Evolutionary conservation across 2,888 invertebrate species (phyloP).

Genomic region (Linnaemya vulpina): DNA sequence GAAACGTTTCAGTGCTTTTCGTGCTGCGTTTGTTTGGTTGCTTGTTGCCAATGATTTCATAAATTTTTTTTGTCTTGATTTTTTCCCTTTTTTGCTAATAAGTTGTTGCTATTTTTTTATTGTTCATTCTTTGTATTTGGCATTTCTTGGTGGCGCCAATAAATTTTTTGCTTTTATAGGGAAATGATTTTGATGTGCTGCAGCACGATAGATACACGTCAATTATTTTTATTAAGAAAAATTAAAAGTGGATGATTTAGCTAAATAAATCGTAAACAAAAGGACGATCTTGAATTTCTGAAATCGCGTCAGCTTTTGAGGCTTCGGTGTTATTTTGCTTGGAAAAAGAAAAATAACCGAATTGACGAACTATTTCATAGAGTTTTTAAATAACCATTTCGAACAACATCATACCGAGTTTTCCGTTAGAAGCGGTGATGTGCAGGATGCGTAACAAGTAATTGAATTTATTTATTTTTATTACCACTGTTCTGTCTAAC

Average conservation of each 20-base stretch:
- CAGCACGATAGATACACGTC: conserved; percentile 58
- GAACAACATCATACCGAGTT: too few species aligned
- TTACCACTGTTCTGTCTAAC: too few species aligned
- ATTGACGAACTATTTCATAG: too few species aligned
- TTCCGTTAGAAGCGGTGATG: too few species aligned
- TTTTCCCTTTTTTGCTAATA: conserved; percentile 8
- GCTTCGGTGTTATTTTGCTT: too few species aligned
- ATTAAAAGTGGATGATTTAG: background rate
- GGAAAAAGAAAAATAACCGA: too few species aligned
- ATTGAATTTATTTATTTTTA: too few species aligned
- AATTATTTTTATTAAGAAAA: conserved; percentile 38
- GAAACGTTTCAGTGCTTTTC: background rate
- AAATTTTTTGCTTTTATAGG: conserved; percentile 27
- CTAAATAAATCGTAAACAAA: too few species aligned
- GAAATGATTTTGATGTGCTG: conserved; percentile 43
- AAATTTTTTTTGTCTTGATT: conserved; percentile 20
- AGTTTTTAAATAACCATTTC: too few species aligned
- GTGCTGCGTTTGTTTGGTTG: background rate
- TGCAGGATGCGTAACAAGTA: too few species aligned
- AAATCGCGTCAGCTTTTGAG: too few species aligned
- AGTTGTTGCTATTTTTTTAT: conserved; percentile 57
- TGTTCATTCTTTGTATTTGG: conserved; percentile 28
- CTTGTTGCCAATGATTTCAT: conserved; percentile 5
- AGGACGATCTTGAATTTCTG: too few species aligned
- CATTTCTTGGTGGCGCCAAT: conserved; percentile 59